Conservation (phyloP, 2,888 invertebrate genomes). For the Meganola albula region DNA sequence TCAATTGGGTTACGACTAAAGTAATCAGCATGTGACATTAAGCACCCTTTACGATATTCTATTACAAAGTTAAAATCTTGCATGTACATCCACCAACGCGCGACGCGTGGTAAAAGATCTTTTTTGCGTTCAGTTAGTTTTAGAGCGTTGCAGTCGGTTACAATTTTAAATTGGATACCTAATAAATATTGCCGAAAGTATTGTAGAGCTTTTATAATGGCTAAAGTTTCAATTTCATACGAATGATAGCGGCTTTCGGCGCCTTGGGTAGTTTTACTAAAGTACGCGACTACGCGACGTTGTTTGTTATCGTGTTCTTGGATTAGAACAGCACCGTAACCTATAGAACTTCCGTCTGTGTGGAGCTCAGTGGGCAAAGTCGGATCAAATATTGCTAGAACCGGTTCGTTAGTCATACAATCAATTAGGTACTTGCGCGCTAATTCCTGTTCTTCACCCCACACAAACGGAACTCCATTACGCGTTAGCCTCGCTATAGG, state of each 20-base stretch:
- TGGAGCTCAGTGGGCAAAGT: conserved; percentile 14
- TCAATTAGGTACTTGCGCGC: conserved; percentile 9
- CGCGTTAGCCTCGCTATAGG: conserved; percentile 6
- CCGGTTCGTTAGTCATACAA: conserved; percentile 14
- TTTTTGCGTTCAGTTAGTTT: conserved; percentile 24
- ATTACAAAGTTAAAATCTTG: conserved; percentile 25
- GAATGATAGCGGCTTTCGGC: conserved; percentile 16
- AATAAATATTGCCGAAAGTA: conserved; percentile 26
- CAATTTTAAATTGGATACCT: conserved; percentile 20
- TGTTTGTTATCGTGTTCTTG: conserved; percentile 8
- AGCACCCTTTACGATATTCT: conserved; percentile 21
- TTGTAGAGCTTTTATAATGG: conserved; percentile 22
- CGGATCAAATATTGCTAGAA: conserved; percentile 18
- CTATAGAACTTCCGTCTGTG: conserved; percentile 14
- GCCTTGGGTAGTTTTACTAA: conserved; percentile 11
- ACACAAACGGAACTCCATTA: background rate
- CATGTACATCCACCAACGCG: conserved; percentile 26
- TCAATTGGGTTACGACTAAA: conserved; percentile 20
- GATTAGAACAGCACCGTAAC: conserved; percentile 16
- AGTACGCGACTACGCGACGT: conserved; percentile 18
- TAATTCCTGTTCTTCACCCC: conserved; percentile 10
- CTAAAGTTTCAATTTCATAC: conserved; percentile 22
- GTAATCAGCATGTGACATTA: conserved; percentile 22
- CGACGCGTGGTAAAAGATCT: conserved; percentile 23
- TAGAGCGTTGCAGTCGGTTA: conserved; percentile 29